Evolutionary conservation across 2,797 vertebrate genomes (phyloP), one percentile per base, ranked within the genome.

Genomic region (Semotilus atromaculatus): DNA sequence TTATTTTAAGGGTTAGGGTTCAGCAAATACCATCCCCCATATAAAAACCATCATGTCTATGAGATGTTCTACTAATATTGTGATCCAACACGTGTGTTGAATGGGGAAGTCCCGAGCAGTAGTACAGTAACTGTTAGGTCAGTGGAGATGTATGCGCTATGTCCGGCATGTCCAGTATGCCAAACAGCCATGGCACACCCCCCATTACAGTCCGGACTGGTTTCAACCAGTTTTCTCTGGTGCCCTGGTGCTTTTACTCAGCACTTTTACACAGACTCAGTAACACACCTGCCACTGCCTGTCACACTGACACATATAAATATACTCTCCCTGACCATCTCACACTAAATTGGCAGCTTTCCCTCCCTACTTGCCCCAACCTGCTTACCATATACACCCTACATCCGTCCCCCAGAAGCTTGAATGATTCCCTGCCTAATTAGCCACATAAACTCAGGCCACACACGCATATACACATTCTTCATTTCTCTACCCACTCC

Each of bases 231-330:
- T 77, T 74, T 48, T 21, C 53, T 87, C 90, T 67, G 87, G 89
- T 86, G 18, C 74, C 78, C 75, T 51, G 87, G 87, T 87, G 82
- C 87, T 88, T 89, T 40, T 83, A 90, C 90, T 92, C 93, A 93
- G 92, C 92, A 90, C 89, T 89, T 93, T 90, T 85, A 90, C 92
- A 89, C 87, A 5, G 91, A 93, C 92, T 88, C 90, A 88, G 88
- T 89, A 82, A 86, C 87, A 92, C 94, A 95, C 94, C 93, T 94
- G 94, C 90, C 87, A 90, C 77, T 92, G 93, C 92, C 93, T 55
- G 88, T 93, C 91, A 89, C 82, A 23, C 88, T 70, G 87, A 86
- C 51, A 75, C 55, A 62, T 75, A 26, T 64, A 67, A 34, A 60
- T 77, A 77, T 77, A 77, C n/a, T 60, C 53, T n/a, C 16, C 51